These are phyloP conservation scores for Pterocles burchelli DNA, from an alignment of 2,113 vertebrate species.

Conservation along the genomic window DNA sequence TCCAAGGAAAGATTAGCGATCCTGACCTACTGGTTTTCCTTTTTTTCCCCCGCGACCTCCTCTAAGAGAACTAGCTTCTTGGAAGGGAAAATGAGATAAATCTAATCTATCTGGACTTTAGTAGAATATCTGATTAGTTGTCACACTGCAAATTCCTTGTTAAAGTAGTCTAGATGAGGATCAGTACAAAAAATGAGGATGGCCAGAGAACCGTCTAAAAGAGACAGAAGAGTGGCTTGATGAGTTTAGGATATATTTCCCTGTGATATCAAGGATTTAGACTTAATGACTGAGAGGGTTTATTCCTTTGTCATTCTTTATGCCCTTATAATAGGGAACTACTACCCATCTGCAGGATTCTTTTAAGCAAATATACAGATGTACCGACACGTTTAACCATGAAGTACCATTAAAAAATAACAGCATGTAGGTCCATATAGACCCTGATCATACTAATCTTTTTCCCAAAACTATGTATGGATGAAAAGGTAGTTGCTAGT, in stretches of 20 bases:
- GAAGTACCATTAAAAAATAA: not conserved
- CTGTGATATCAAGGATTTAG: not conserved
- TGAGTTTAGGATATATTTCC: not conserved
- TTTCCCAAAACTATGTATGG: not conserved
- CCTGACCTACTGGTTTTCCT: not conserved
- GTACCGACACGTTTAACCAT: not conserved
- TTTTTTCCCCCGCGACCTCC: rapidly evolving
- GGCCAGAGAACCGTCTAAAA: not conserved
- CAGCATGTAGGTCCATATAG: not conserved
- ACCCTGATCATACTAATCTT: conserved; percentile 3
- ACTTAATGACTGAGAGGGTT: not conserved
- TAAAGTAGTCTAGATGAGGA: not conserved
- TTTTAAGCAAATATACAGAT: not conserved
- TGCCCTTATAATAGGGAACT: not conserved
- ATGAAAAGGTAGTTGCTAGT: conserved; percentile 21
- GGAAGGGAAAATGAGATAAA: not conserved
- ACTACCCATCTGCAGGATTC: not conserved
- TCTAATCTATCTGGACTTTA: not conserved
- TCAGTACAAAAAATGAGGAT: not conserved
- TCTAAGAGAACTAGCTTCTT: not conserved
- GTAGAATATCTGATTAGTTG: conserved; percentile 9
- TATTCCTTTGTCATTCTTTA: not conserved
- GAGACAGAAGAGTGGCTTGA: not conserved
- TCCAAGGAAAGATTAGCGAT: not conserved
- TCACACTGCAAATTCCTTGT: not conserved